These are phyloP conservation scores for Stenodema calcarata DNA, from an alignment of 2,888 invertebrate genomes.

Conservation along the genomic window DNA sequence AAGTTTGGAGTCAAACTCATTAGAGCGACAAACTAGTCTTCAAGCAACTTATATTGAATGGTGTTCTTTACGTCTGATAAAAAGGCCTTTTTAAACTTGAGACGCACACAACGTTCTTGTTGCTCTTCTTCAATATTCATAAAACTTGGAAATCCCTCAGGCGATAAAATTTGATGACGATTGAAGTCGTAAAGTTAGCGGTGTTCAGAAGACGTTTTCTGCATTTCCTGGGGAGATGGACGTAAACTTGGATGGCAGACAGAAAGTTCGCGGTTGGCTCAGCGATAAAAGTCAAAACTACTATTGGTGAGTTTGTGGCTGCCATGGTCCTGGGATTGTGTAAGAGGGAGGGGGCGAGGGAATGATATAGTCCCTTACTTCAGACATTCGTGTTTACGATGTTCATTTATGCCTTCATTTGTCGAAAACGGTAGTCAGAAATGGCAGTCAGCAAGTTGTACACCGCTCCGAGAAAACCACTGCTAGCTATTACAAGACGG, in stretches of 20 bases:
- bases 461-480: too few species aligned
- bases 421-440: too few species aligned
- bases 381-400: too few species aligned
- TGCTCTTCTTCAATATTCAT: neutral
- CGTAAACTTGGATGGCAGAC: neutral
- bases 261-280: too few species aligned
- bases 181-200: neutral
- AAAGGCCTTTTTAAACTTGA: neutral
- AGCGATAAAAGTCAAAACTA: too few species aligned
- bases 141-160: neutral
- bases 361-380: too few species aligned
- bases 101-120: neutral
- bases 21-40: neutral
- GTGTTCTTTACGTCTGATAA: neutral
- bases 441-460: too few species aligned
- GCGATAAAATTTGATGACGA: neutral
- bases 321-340: too few species aligned
- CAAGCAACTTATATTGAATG: neutral
- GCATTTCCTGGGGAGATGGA: neutral
- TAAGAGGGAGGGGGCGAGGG: too few species aligned
- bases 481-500: too few species aligned
- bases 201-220: neutral
- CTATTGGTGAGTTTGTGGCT: too few species aligned
- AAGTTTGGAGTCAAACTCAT: neutral
- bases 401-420: too few species aligned